A percentile compares a stretch with the other conserved stretches of the same genome.
Conservation (phyloP, 30 jellyfish, hydroid and myxozoan genomes). For the Aurelia sp. region DNA sequence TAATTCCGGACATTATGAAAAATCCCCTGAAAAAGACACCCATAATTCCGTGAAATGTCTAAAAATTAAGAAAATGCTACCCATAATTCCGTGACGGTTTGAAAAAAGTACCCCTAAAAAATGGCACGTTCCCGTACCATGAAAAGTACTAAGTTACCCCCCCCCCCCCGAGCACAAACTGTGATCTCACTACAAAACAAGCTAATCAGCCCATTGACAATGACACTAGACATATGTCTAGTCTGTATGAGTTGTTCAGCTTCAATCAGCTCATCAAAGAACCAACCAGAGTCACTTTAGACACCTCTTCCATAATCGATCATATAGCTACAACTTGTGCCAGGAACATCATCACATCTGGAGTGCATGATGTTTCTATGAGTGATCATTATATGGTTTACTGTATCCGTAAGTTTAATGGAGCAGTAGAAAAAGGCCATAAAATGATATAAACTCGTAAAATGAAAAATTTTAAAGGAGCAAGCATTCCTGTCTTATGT, state of each 20-base stretch:
- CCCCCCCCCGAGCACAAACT: too few relatives aligned
- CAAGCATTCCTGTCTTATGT: neutral
- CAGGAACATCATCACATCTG: neutral
- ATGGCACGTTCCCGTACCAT: too few relatives aligned
- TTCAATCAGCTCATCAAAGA: neutral
- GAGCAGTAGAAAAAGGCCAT: constrained; percentile 54
- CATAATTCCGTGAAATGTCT: too few relatives aligned
- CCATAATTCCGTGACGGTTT: too few relatives aligned
- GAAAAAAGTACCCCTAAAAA: too few relatives aligned
- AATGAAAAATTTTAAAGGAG: constrained; percentile 45
- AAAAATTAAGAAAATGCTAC: too few relatives aligned
- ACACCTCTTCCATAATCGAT: too few relatives aligned
- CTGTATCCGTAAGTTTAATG: constrained; percentile 41
- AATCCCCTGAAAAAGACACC: too few relatives aligned
- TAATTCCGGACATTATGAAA: too few relatives aligned
- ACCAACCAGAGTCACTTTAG: neutral
- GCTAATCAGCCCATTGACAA: neutral
- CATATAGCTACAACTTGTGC: too few relatives aligned
- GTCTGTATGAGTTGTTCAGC: constrained; percentile 9
- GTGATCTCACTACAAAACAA: constrained; percentile 14
- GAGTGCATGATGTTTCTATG: constrained; percentile 34
- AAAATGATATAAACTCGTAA: constrained; percentile 43
- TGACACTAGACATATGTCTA: neutral
- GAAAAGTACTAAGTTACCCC: too few relatives aligned
- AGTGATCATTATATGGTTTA: constrained; percentile 55